Base-by-base conservation (phyloP, 2,888 invertebrate species). In the Drosophila histrio region DNA sequence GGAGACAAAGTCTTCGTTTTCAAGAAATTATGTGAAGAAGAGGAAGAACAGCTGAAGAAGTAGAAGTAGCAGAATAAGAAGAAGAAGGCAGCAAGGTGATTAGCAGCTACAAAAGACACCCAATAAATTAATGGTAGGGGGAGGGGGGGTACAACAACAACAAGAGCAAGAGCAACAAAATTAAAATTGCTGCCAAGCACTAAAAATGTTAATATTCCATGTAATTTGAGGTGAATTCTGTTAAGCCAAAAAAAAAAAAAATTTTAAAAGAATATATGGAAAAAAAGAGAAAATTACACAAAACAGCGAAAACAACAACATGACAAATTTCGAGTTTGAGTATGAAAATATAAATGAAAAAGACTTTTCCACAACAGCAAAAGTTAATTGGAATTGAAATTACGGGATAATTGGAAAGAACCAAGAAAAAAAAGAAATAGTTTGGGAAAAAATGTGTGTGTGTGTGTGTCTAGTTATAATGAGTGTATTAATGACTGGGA, bases 191-290 rank as follows among this genome's bases (percentile, higher is more conserved):
- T 59, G 52, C 30, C 39, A 69, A 53, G 34, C 53, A 61, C 36
- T 53, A 34, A 57, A 63, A 69, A 68, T 74, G 47, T 61, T 39
- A 57, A 71, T 57, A 43, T 52, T 52, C 44, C 71, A 24, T 60
- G 71, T 41, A 68, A 72, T 47, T 66, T 46, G 49, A 66, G 57
- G 56, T 68, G 53, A 47, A 69, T 54, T 39, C 38, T 49, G 24
- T 34, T 44, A 41, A 34, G 52, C 36, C 9, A 32, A 44, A 54
- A 36, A 22, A 15, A 11, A 24, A 32, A 44, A 3, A 24, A 13
- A 7, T n/a, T n/a, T n/a, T n/a, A n/a, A n/a, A n/a, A n/a, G n/a
- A 13, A 24, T 15, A 36, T 3, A 24, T 9, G 17, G 15, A 39
- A 1, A 26, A 19, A 9, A 1, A 44, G 15, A 8, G 15, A 44